phyloP scores from a whole-genome alignment of 2,888 invertebrate genomes.

The Tachina lurida region DNA sequence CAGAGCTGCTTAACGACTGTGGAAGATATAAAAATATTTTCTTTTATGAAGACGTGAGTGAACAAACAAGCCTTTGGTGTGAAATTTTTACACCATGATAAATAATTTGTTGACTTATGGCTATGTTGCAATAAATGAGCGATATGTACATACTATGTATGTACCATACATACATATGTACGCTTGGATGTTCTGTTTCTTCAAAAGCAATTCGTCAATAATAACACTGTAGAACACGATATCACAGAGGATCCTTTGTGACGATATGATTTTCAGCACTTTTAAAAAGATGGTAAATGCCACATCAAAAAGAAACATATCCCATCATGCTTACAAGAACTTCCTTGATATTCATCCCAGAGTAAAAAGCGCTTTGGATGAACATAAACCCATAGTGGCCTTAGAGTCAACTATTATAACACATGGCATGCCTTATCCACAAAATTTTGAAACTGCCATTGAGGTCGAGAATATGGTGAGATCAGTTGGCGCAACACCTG shows the following conservation, averaged over 20 bases:
- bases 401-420: conserved; percentile 99
- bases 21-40: too few relatives aligned
- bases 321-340: conserved; percentile 19
- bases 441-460: conserved; percentile 91
- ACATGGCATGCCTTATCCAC: conserved; percentile 98
- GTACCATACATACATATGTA: too few relatives aligned
- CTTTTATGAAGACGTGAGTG: too few relatives aligned
- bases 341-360: conserved; percentile 85
- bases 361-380: conserved; percentile 86
- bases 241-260: too few relatives aligned
- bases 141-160: too few relatives aligned
- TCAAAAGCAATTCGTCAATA: neutral
- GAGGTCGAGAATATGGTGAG: conserved; percentile 87
- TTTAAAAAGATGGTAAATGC: conserved; percentile 6
- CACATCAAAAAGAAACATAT: conserved; percentile 1
- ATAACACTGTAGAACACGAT: neutral
- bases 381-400: conserved; percentile 91
- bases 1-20: too few relatives aligned
- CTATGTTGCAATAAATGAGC: too few relatives aligned
- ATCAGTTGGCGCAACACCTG: conserved; percentile 91
- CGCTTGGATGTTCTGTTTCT: too few relatives aligned
- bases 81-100: too few relatives aligned
- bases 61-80: too few relatives aligned
- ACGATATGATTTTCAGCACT: conserved; percentile 50
- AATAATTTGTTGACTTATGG: too few relatives aligned